phyloP scores from a whole-genome alignment of 2,113 vertebrate species.

The Bagarius yarrelli region DNA sequence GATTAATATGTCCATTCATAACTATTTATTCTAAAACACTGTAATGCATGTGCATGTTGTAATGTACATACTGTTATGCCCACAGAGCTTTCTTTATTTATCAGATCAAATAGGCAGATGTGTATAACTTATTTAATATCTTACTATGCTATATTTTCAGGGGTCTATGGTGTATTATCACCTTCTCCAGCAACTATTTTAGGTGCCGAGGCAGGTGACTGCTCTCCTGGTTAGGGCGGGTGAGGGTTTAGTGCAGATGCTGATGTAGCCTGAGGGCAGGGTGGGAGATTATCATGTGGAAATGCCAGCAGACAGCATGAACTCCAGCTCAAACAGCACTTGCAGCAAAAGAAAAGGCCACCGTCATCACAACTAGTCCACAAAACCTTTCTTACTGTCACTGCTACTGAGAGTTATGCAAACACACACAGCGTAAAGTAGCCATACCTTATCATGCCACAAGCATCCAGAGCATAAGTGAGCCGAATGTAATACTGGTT shows the following conservation, averaged over 20 bases:
- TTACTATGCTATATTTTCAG: background rate
- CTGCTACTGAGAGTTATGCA: constrained; percentile 44
- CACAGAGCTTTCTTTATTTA: constrained; percentile 43
- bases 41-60: constrained; percentile 25
- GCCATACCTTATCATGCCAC: constrained; percentile 52
- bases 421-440: constrained; percentile 34
- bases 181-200: background rate
- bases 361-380: constrained; percentile 46
- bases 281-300: constrained; percentile 37
- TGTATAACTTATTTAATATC: constrained; percentile 44
- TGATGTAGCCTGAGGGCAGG: constrained; percentile 48
- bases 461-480: constrained; percentile 6
- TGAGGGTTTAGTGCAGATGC: constrained; percentile 33
- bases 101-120: constrained; percentile 44
- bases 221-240: background rate
- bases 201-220: background rate
- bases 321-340: constrained; percentile 57
- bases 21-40: constrained; percentile 47
- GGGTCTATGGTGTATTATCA: too few species aligned
- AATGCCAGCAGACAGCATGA: constrained; percentile 52
- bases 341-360: constrained; percentile 58
- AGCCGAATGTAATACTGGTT: background rate
- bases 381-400: constrained; percentile 51
- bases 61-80: constrained; percentile 33
- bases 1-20: constrained; percentile 38